Evolutionary conservation across 2,113 vertebrate genomes (phyloP), one percentile per base, ranked within the genome.

Genomic region (Pristiophorus japonicus): DNA sequence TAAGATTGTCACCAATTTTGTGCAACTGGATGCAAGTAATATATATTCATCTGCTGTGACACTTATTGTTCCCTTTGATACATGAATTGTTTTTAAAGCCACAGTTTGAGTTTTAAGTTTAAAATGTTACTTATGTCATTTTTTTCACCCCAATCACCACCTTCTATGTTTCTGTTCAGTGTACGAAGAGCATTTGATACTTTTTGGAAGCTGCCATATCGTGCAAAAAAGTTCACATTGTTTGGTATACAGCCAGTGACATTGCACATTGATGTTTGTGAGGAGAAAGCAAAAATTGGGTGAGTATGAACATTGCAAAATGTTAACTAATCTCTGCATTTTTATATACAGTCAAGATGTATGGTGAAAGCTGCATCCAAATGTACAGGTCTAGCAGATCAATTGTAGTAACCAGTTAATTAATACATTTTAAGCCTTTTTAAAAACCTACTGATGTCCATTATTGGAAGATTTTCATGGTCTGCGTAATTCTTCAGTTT

Each of bases 131-230:
- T 93, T 47, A 42, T 70, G 27, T 45, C n/a, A 70, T 45, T 42
- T 51, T 27, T 12, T 47, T 34, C 27, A n/a, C 45, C 27, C 8
- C 8, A 11, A 47, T 94, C 38, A 70, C 42, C 27, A 47, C 51
- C 2, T 51, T 70, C 16, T 27, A 70, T 70, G 45, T 70, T 94
- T 94, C 65, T 94, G 24, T 94, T 67, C 42, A 94, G 93, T 94
- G 38, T 94, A 51, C 93, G 93, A 70, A 94, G 98, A 78, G 97
- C 97, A 0, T 34, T 97, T 65, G 96, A 97, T 88, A 90, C 96
- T 0, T 99, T 98, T 96, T 97, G 98, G 95, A 96, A 97, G 96
- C 97, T 99, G 55, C 98, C 99, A 0, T 98, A 98, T 3, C 97
- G 98, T 96, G 98, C 98, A 6, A 98, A 96, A 95, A 98, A 97